Evolutionary conservation across 2,888 invertebrate species (phyloP).

Genomic region (Ophraella communa): DNA sequence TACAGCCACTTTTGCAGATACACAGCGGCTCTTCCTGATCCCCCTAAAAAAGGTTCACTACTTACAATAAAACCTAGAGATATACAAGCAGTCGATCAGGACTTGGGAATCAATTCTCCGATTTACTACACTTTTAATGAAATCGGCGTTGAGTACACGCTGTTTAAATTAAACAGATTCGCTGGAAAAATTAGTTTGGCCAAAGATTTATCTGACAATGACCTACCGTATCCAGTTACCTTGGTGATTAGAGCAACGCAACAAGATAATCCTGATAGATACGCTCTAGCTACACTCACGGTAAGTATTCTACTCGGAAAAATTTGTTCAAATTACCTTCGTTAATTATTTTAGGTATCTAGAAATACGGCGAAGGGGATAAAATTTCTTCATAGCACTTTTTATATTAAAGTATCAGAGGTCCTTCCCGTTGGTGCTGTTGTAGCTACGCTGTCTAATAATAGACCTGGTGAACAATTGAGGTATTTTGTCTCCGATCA

Average conservation of each 20-base stretch:
- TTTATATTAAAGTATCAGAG: constrained; percentile 76
- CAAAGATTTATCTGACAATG: constrained; percentile 66
- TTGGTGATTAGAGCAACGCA: constrained; percentile 77
- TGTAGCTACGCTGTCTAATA: constrained; percentile 73
- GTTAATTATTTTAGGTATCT: constrained; percentile 48
- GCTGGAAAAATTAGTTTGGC: constrained; percentile 69
- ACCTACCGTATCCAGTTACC: constrained; percentile 74
- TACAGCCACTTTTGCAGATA: constrained; percentile 65
- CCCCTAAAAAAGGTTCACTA: constrained; percentile 68
- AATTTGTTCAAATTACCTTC: not conserved
- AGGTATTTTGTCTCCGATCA: constrained; percentile 80
- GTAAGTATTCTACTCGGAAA: constrained; percentile 52
- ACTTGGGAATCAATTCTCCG: constrained; percentile 77
- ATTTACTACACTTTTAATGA: constrained; percentile 74
- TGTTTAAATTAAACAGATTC: constrained; percentile 70
- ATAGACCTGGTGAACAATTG: constrained; percentile 69
- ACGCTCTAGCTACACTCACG: constrained; percentile 83
- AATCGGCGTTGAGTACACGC: constrained; percentile 67
- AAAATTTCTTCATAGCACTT: constrained; percentile 75
- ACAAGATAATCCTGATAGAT: constrained; percentile 84
- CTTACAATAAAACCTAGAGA: constrained; percentile 75
- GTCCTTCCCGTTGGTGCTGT: constrained; percentile 77
- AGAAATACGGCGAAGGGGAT: constrained; percentile 57
- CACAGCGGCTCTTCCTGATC: constrained; percentile 70
- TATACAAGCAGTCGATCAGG: constrained; percentile 82